phyloP scores from a whole-genome alignment of 2,888 invertebrate species.

The Coenonympha glycerion region DNA sequence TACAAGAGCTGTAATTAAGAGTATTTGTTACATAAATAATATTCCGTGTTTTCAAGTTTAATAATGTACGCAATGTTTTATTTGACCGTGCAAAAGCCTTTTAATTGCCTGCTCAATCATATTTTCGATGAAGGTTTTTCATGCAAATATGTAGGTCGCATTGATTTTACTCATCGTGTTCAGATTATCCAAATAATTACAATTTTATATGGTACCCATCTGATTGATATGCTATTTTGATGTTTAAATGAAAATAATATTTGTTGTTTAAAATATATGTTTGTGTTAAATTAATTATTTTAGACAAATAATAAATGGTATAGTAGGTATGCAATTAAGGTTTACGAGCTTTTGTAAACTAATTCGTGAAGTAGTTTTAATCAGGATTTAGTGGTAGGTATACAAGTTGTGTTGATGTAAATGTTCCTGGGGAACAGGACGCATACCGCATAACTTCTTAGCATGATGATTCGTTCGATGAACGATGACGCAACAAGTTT shows the following conservation, averaged over 20 bases:
- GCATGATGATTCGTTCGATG: too few relatives aligned
- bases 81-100: slow-evolving; percentile 2
- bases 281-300: neutral
- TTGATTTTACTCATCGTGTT: slow-evolving; percentile 1
- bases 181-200: slow-evolving; percentile 9
- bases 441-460: too few relatives aligned
- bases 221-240: neutral
- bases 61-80: slow-evolving; percentile 7
- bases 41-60: neutral
- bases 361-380: too few relatives aligned
- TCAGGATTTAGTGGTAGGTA: too few relatives aligned
- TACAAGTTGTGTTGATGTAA: too few relatives aligned
- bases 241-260: neutral
- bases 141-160: slow-evolving; percentile 6
- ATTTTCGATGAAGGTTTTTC: slow-evolving; percentile 6
- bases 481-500: too few relatives aligned
- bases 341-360: too few relatives aligned
- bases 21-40: neutral
- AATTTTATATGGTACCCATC: neutral
- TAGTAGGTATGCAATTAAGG: too few relatives aligned
- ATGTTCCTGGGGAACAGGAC: too few relatives aligned
- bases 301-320: neutral
- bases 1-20: slow-evolving; percentile 8
- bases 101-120: slow-evolving; percentile 9
- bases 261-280: neutral